Evolutionary conservation across 2,113 vertebrate species (phyloP).

Genomic region (Montifringilla adamsi): DNA sequence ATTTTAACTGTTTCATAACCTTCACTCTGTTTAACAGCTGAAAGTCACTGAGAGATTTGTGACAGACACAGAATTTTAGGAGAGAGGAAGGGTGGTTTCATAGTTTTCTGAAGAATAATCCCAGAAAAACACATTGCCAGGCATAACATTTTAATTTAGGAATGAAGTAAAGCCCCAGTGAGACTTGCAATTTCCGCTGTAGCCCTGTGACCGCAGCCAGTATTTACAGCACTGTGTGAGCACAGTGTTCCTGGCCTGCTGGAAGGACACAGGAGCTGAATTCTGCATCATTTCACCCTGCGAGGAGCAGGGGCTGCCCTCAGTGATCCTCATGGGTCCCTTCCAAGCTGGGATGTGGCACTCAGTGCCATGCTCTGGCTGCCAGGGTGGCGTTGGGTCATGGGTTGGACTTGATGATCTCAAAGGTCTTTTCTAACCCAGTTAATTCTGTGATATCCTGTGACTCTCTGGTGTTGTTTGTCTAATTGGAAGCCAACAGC

Average conservation of each 20-base stretch:
- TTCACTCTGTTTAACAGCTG: background rate
- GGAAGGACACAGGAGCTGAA: background rate
- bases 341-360: background rate
- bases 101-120: background rate
- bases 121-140: background rate
- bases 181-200: background rate
- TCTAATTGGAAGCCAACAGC: background rate
- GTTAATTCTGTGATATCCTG: background rate
- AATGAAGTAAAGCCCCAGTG: background rate
- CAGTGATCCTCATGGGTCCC: background rate
- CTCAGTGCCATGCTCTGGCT: background rate
- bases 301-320: background rate
- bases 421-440: background rate
- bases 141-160: background rate
- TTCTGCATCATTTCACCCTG: background rate
- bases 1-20: background rate
- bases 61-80: background rate
- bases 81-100: background rate
- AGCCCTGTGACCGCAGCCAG: background rate
- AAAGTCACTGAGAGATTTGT: background rate
- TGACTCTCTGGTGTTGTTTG: too few relatives aligned
- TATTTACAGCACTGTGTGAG: background rate
- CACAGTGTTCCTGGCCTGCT: background rate
- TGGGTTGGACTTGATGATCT: background rate
- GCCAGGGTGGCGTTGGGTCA: fast-evolving